Percentiles rank a stretch among this genome's conserved stretches.
These are phyloP conservation scores for Psephotus haematonotus DNA, from an alignment of 2,113 vertebrate species.

Conservation along the genomic window DNA sequence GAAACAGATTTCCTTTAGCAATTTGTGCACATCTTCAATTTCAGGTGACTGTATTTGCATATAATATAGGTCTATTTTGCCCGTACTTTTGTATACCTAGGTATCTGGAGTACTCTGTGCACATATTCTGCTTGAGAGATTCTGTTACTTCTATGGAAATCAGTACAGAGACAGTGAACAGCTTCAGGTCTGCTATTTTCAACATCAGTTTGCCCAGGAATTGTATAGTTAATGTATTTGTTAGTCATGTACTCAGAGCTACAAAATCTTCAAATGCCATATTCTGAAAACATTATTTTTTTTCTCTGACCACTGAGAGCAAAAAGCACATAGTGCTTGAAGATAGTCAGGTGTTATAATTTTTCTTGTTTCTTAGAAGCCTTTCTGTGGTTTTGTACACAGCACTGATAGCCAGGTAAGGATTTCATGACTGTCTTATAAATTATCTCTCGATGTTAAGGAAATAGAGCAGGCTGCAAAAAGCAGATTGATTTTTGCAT, in stretches of 20 bases:
- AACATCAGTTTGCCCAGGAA: not conserved
- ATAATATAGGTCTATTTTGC: not conserved
- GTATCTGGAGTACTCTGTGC: not conserved
- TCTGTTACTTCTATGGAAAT: not conserved
- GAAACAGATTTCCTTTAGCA: not conserved
- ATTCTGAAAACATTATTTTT: not conserved
- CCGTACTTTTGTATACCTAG: not conserved
- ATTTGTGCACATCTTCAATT: not conserved
- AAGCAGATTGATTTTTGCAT: not conserved
- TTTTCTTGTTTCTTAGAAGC: not conserved
- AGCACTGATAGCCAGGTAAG: not conserved
- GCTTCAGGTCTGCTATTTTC: not conserved
- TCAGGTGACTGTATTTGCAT: not conserved
- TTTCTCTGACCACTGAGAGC: not conserved
- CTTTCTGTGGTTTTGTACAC: not conserved
- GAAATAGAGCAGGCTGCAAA: not conserved
- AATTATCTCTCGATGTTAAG: not conserved
- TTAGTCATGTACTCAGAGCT: not conserved
- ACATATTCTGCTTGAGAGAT: not conserved
- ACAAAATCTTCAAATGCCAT: not conserved
- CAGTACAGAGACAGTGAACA: not conserved
- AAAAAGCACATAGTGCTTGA: fast-evolving
- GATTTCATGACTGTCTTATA: not conserved
- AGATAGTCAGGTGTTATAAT: not conserved
- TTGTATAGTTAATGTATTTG: not conserved